phyloP scores from a whole-genome alignment of 1,140 invertebrate species.

The Drosophila orena region DNA sequence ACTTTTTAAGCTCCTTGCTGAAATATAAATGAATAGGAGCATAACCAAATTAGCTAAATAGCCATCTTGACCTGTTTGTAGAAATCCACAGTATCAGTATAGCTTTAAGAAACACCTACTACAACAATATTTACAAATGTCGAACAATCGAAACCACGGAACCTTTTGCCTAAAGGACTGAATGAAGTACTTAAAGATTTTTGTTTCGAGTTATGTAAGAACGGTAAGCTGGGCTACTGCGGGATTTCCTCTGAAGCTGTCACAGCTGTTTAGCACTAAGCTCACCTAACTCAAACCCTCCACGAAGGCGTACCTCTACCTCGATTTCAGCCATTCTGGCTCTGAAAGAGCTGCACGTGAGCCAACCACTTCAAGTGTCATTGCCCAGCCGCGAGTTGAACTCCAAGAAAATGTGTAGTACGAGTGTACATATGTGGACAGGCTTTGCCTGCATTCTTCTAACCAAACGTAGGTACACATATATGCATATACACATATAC shows the following conservation, averaged over 20 bases:
- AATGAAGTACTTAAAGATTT: conserved; percentile 3
- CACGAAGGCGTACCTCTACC: no score
- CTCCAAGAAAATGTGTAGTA: conserved; percentile 13
- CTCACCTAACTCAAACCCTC: conserved; percentile 38
- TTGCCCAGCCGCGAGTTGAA: conserved; percentile 62
- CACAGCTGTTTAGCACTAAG: conserved; percentile 41
- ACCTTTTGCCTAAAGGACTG: neutral
- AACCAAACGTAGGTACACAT: conserved; percentile 44
- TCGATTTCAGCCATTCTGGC: neutral
- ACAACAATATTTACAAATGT: neutral
- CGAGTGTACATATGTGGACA: conserved; percentile 6
- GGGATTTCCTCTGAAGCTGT: conserved; percentile 37
- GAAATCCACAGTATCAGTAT: no score
- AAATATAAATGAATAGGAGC: no score
- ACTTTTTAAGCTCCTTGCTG: neutral
- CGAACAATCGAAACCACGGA: neutral
- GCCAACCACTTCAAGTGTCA: conserved; percentile 67
- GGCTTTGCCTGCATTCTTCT: conserved; percentile 64
- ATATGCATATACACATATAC: conserved; percentile 30
- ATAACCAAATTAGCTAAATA: no score
- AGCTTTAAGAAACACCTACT: neutral
- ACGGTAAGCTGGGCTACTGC: conserved; percentile 22
- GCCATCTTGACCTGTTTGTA: no score
- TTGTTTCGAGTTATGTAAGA: conserved; percentile 14
- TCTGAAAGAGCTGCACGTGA: conserved; percentile 37